These are phyloP conservation scores for Epizoanthus rinbou DNA, from an alignment of 92 coral and sea anemone genomes.

Conservation along the genomic window DNA sequence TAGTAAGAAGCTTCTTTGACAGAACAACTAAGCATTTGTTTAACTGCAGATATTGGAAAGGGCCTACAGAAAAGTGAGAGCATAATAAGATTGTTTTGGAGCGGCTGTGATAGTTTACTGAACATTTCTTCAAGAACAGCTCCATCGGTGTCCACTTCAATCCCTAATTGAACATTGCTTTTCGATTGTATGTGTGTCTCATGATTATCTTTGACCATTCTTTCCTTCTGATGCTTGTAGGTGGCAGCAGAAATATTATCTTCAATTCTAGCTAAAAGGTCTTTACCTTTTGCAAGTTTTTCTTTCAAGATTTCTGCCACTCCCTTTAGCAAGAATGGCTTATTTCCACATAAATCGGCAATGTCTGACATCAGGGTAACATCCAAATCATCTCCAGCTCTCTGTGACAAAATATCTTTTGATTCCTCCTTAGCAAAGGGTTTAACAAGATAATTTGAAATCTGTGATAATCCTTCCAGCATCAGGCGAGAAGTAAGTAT, in stretches of 20 bases:
- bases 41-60: not conserved
- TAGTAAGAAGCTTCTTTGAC: not conserved
- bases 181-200: not conserved
- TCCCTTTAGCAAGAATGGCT: slow-evolving; percentile 50
- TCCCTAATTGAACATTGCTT: slow-evolving; percentile 10
- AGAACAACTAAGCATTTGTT: not conserved
- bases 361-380: slow-evolving; percentile 18
- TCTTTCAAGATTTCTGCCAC: slow-evolving; percentile 51
- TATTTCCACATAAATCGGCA: slow-evolving; percentile 44
- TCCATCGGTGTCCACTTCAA: not conserved
- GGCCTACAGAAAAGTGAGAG: not conserved
- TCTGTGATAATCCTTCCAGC: not conserved
- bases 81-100: not conserved
- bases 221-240: not conserved
- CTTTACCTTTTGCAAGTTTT: slow-evolving; percentile 32
- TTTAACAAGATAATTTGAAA: slow-evolving; percentile 46
- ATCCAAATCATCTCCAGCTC: not conserved
- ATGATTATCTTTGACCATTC: not conserved
- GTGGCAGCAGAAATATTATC: not conserved
- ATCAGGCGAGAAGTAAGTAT: slow-evolving; percentile 51
- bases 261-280: slow-evolving; percentile 38
- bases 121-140: slow-evolving; percentile 11
- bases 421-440: slow-evolving; percentile 38
- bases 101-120: not conserved
- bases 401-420: slow-evolving; percentile 26